Evolutionary conservation across 64 coral and sea anemone species (phyloP).

Genomic region (Montipora capricornis): DNA sequence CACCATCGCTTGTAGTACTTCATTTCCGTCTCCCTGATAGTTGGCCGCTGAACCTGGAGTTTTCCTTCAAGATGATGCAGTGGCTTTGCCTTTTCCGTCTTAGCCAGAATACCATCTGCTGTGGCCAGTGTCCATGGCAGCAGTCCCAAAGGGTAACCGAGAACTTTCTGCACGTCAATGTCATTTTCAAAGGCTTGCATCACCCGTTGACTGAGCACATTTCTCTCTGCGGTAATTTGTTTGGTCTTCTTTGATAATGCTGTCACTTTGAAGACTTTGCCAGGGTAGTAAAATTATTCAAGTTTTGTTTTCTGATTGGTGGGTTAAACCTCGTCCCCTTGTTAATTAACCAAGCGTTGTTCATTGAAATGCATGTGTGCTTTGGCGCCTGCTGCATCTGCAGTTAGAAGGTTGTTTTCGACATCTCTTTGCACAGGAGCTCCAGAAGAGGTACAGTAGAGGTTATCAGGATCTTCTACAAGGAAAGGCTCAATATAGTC

Average conservation of each 20-base stretch:
- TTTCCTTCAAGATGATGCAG: conserved; percentile 6
- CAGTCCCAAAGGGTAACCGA: not conserved
- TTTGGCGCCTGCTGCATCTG: not conserved
- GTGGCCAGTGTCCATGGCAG: not conserved
- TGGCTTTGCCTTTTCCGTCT: conserved; percentile 26
- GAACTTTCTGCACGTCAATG: not conserved
- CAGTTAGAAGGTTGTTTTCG: not conserved
- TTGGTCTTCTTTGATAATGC: conserved; percentile 4
- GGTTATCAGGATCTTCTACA: not conserved
- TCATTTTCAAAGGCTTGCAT: not conserved
- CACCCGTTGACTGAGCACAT: conserved; percentile 28
- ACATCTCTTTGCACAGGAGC: not conserved
- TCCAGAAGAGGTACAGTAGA: conserved; percentile 10
- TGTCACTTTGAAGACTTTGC: not conserved
- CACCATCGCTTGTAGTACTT: conserved; percentile 1
- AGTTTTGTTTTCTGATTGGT: conserved; percentile 16
- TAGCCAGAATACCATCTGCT: not conserved
- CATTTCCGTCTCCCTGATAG: not conserved
- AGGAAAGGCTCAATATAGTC: not conserved
- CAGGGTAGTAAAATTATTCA: conserved; percentile 1
- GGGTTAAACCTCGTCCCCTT: conserved; percentile 1
- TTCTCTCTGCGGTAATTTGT: conserved; percentile 54
- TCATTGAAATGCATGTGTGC: conserved; percentile 10
- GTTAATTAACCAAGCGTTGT: not conserved
- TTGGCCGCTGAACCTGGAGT: not conserved